Evolutionary conservation across 1,140 invertebrate species (phyloP).

Genomic region (Conus betulinus): DNA sequence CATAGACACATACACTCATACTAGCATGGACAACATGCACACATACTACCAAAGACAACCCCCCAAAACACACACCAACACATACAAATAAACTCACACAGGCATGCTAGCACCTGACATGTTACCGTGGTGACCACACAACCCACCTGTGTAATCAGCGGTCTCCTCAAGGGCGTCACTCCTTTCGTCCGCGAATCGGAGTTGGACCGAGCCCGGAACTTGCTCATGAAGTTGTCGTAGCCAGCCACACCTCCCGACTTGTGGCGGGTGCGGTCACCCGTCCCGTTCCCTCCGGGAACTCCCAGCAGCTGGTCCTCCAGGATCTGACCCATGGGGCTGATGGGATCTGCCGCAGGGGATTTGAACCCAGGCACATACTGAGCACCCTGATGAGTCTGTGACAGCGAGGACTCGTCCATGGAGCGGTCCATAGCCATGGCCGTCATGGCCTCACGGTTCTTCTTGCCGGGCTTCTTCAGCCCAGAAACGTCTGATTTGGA

Average conservation of each 20-base stretch:
- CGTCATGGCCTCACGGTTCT: slow-evolving; percentile 39
- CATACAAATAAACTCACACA: no score
- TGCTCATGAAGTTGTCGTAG: slow-evolving; percentile 62
- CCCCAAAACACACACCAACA: no score
- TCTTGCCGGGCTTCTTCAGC: slow-evolving; percentile 68
- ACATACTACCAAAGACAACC: no score
- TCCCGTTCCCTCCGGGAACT: slow-evolving; percentile 19
- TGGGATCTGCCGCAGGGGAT: slow-evolving; percentile 27
- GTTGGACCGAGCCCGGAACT: slow-evolving; percentile 66
- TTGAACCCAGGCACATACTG: slow-evolving; percentile 25
- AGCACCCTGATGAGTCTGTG: background rate
- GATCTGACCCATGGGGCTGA: slow-evolving; percentile 67
- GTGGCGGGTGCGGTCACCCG: slow-evolving; percentile 49
- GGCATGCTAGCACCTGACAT: no score
- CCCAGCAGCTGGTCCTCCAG: slow-evolving; percentile 66
- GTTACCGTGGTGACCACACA: no score
- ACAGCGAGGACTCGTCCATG: slow-evolving; percentile 64
- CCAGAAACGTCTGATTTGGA: slow-evolving; percentile 85
- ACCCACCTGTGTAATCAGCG: slow-evolving; percentile 44
- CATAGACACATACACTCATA: no score
- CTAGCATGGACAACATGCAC: no score
- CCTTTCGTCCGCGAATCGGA: slow-evolving; percentile 65
- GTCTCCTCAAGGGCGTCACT: slow-evolving; percentile 28
- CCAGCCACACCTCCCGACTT: slow-evolving; percentile 57
- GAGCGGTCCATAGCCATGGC: slow-evolving; percentile 63